Base-by-base conservation (phyloP, 2,797 vertebrate species). In the Intellagama lesueurii region DNA sequence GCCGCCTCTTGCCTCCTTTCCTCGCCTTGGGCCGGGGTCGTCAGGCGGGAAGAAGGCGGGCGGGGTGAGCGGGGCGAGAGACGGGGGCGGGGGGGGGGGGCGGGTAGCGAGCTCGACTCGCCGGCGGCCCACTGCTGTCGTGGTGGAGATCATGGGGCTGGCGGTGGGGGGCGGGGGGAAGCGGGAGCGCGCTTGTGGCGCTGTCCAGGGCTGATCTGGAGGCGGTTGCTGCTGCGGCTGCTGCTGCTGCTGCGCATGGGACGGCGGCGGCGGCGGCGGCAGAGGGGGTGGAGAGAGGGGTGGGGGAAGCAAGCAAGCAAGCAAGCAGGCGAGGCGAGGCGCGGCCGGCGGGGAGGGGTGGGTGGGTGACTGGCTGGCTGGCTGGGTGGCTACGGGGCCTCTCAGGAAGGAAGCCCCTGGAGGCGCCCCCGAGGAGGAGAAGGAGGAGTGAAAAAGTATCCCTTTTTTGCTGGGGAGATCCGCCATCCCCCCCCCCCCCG, bases 201-300 rank as follows among this genome's bases (percentile, higher is more conserved):
- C 98, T 98, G 98, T 98, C 98, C 98, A 98, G 97, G 96, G 97
- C 97, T 98, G 98, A 98, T 98, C 87, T 93, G 95, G 91, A 91
- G 94, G 94, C 92, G 92, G 73, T 30, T 8, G 81, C 35, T 60
- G 52, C 52, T 32, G 17, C 30, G 16, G 73, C n/a, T 35, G 93
- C 22, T 90, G 93, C 44, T 88, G 91, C 92, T 88, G 90, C 87
- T 68, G 90, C 90, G 81, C 87, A 77, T 82, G 24, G 92, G 88
- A 90, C 90, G 89, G 92, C 93, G 91, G 93, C 87, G 91, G 88
- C 47, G 85, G 40, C 90, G 87, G 92, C 93, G 91, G 92, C 88
- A 91, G 88, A 60, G 86, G 40, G 83, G 80, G 64, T 72, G 91
- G 32, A 30, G 73, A 16, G 44, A 35, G 56, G 14, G 49, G 49